These are phyloP conservation scores for Metopia argyrocephala DNA, from an alignment of 2,888 invertebrate genomes.

Conservation along the genomic window DNA sequence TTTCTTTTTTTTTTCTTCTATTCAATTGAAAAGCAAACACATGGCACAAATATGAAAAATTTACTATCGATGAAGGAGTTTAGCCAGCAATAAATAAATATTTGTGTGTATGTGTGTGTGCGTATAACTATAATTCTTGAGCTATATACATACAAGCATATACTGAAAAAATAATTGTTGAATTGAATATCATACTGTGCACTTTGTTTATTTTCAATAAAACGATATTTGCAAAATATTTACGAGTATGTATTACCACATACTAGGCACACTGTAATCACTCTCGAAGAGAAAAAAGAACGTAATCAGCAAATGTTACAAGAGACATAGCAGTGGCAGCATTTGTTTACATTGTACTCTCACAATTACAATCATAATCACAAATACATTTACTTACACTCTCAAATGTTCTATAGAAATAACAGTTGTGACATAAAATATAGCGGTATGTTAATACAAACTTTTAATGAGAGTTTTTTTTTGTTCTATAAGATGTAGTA, in stretches of 20 bases:
- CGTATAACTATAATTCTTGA: neutral
- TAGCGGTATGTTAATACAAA: too few relatives aligned
- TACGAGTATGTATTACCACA: neutral
- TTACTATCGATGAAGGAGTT: neutral
- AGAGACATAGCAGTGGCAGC: too few relatives aligned
- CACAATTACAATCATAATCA: too few relatives aligned
- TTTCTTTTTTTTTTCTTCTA: neutral
- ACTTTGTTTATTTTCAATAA: conserved; percentile 1
- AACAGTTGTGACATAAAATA: too few relatives aligned
- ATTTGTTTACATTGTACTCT: too few relatives aligned
- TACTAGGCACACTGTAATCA: conserved; percentile 3
- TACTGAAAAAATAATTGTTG: conserved; percentile 3
- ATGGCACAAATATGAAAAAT: conserved; percentile 42
- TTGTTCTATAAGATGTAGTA: too few relatives aligned
- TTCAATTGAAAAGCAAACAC: conserved; percentile 16
- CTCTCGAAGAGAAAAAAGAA: too few relatives aligned
- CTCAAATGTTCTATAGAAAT: too few relatives aligned
- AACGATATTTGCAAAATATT: conserved; percentile 24
- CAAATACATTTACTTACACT: too few relatives aligned
- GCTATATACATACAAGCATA: neutral
- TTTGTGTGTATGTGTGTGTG: neutral
- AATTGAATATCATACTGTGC: conserved; percentile 17
- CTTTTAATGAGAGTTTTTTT: too few relatives aligned
- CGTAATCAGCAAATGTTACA: neutral
- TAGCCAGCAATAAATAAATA: conserved; percentile 10